Base-by-base conservation (phyloP, 1,140 invertebrate genomes). In the Drosophila seguyi region DNA sequence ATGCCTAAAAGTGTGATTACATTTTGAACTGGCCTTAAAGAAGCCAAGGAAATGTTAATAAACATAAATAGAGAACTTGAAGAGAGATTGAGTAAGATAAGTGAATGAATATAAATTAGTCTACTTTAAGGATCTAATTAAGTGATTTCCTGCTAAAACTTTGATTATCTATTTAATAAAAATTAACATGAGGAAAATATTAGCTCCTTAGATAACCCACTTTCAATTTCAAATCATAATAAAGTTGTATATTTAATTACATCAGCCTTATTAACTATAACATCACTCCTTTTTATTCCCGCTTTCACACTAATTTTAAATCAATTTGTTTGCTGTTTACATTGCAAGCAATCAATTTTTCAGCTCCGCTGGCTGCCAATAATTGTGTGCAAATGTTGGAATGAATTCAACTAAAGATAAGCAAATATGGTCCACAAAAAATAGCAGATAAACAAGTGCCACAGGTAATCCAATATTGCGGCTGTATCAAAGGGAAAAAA, bases 291-390 rank as follows among this genome's bases (percentile, higher is more conserved):
- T 65, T 75, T 62, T 55, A 41, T 57, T 38, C 18, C 38, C 39
- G 38, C 22, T 39, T 63, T 57, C 31, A 52, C 42, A 41, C 36
- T 66, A 44, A 75, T 53, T 47, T 47, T 53, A 50, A 52, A 41
- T 65, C 59, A 22, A 66, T 75, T 75, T 52, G 58, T 75, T 65
- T 75, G 52, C 39, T 75, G 58, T 75, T 75, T 75, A 55, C 60
- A 75, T 75, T 75, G 44, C 58, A 66, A 55, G 42, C 73, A 75
- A 76, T 76, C 73, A 76, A 75, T 75, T 76, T 76, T 76, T 76
- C 71, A 66, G 31, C 73, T 44, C 42, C 72, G 60, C n/a, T 75
- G 52, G 52, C 73, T 75, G 73, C 60, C 66, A 76, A 76, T 66
- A 76, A 75, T 66, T 75, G 58, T 65, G 41, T 75, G 59, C 44